A percentile compares a stretch with the other conserved stretches of the same genome.
Evolutionary conservation across 2,797 vertebrate genomes (phyloP).

Genomic region (Pangasius djambal): DNA sequence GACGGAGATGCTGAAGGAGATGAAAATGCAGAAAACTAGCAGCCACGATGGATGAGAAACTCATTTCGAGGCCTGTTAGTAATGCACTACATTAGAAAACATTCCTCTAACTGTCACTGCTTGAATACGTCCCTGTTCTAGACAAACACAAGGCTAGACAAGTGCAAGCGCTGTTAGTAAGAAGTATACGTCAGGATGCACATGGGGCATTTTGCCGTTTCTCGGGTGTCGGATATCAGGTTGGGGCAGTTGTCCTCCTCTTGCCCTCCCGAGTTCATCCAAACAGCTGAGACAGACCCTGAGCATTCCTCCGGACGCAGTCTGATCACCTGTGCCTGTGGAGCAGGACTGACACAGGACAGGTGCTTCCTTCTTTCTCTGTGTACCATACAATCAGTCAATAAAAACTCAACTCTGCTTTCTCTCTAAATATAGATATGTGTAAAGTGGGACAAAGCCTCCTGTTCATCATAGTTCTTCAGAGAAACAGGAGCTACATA

Average conservation of each 20-base stretch:
- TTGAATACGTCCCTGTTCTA: not conserved
- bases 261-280: slow-evolving; percentile 61
- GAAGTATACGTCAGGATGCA: slow-evolving; percentile 14
- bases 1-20: not conserved
- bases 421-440: not conserved
- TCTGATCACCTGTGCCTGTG: slow-evolving; percentile 73
- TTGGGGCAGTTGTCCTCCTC: slow-evolving; percentile 70
- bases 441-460: not conserved
- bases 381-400: not conserved
- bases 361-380: slow-evolving; percentile 2
- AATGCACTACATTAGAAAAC: not conserved
- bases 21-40: not conserved
- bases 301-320: slow-evolving; percentile 74
- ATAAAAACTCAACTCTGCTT: not conserved
- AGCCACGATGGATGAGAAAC: not conserved
- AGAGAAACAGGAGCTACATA: not conserved
- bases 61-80: not conserved
- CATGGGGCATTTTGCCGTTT: slow-evolving; percentile 27
- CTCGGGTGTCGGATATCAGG: slow-evolving; percentile 70
- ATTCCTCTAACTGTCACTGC: too few relatives aligned
- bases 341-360: slow-evolving; percentile 33
- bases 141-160: not conserved
- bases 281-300: slow-evolving; percentile 73
- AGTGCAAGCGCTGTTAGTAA: not conserved
- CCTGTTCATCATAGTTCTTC: not conserved